Evolutionary conservation across 2,797 vertebrate species (phyloP).

Genomic region (Cyclopterus lumpus): DNA sequence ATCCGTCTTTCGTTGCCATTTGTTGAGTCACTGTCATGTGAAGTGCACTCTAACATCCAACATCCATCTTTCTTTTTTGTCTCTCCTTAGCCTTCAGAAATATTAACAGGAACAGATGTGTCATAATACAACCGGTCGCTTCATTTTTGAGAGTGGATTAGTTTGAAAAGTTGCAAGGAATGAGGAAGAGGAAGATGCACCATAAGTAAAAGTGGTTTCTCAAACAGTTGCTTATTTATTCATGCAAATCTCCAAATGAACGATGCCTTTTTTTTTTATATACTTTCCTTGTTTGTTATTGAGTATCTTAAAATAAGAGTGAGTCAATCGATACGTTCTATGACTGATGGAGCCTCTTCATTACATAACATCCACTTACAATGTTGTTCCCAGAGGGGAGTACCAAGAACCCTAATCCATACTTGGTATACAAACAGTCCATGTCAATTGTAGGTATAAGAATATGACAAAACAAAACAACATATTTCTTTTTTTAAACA

Average conservation of each 20-base stretch:
- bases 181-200: neutral
- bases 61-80: neutral
- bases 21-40: constrained; percentile 4
- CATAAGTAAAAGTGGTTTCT: neutral
- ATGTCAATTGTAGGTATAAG: neutral
- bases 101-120: constrained; percentile 11
- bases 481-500: too few relatives aligned
- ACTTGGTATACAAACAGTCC: neutral
- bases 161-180: neutral
- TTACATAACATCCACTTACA: neutral
- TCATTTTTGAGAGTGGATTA: neutral
- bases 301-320: neutral
- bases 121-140: neutral
- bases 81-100: constrained; percentile 11
- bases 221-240: neutral
- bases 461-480: neutral
- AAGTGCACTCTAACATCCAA: constrained; percentile 3
- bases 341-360: neutral
- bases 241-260: neutral
- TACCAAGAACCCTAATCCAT: neutral
- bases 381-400: neutral
- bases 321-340: neutral
- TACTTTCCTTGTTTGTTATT: neutral
- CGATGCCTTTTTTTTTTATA: neutral
- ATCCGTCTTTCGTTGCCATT: constrained; percentile 6